phyloP scores from a whole-genome alignment of 2,113 vertebrate genomes.

The Dromaius novaehollandiae region DNA sequence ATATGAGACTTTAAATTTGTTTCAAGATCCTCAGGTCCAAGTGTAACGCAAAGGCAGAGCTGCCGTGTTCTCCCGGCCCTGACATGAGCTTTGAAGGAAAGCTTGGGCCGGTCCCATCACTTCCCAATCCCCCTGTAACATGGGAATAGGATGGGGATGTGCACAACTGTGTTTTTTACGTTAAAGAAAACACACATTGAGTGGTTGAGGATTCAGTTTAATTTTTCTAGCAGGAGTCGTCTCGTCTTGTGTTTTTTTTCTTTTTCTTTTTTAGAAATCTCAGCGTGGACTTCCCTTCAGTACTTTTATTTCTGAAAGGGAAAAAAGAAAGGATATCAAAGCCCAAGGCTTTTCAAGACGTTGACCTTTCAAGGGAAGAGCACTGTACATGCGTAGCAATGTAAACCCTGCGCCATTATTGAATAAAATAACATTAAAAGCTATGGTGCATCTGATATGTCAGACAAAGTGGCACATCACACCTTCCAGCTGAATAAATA shows the following conservation, averaged over 20 bases:
- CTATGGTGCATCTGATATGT: slow-evolving; percentile 28
- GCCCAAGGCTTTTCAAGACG: neutral
- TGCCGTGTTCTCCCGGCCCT: neutral
- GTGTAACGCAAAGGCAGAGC: neutral
- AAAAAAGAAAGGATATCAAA: neutral
- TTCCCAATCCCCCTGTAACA: neutral
- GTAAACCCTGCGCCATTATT: neutral
- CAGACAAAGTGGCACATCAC: neutral
- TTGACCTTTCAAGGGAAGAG: slow-evolving; percentile 12
- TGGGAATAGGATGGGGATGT: neutral
- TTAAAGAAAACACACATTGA: neutral
- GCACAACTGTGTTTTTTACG: no score
- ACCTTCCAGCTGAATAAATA: slow-evolving; percentile 47
- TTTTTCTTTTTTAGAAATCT: neutral
- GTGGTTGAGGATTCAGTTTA: neutral
- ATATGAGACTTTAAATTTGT: neutral
- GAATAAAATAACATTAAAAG: slow-evolving; percentile 41
- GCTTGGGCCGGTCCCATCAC: no score
- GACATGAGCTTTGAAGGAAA: neutral
- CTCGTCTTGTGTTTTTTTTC: no score
- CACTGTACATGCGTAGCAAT: accelerated
- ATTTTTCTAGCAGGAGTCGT: neutral
- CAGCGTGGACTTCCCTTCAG: neutral
- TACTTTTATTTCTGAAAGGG: neutral
- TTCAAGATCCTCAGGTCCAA: neutral